Conservation (phyloP, 2,113 vertebrate species). For the Callocephalon fimbriatum region DNA sequence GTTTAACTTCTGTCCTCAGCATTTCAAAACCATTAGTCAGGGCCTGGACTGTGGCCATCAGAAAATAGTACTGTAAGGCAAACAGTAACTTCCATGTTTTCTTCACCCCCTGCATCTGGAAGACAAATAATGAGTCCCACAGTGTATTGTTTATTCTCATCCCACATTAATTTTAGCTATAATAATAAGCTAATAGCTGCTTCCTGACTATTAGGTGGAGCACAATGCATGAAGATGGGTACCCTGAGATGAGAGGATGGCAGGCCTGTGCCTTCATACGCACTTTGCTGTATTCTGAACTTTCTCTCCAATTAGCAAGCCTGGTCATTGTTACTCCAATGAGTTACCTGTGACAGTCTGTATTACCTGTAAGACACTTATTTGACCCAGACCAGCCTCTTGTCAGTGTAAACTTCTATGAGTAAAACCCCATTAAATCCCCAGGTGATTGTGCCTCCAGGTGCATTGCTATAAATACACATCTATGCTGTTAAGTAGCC, state of each 20-base stretch:
- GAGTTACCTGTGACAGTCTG: not conserved
- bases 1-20: slow-evolving; percentile 80
- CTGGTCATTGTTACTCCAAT: slow-evolving; percentile 14
- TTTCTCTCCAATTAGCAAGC: not conserved
- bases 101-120: slow-evolving; percentile 72
- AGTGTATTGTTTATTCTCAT: slow-evolving; percentile 62
- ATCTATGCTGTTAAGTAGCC: not conserved
- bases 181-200: slow-evolving; percentile 55
- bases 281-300: not conserved
- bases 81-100: slow-evolving; percentile 66
- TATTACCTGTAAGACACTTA: slow-evolving; percentile 33
- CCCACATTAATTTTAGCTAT: slow-evolving; percentile 58
- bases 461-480: slow-evolving; percentile 52
- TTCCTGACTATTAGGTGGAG: slow-evolving; percentile 25
- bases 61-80: slow-evolving; percentile 66
- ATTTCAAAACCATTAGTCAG: slow-evolving; percentile 82
- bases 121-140: slow-evolving; percentile 79
- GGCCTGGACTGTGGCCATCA: slow-evolving; percentile 74
- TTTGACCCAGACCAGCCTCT: slow-evolving; percentile 9
- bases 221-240: not conserved
- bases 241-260: not conserved
- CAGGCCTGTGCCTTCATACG: not conserved
- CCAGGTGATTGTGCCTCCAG: not conserved
- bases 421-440: slow-evolving; percentile 20
- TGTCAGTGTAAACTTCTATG: not conserved